Conservation (phyloP, 2,113 vertebrate genomes). For the Colistium nudipinnis region DNA sequence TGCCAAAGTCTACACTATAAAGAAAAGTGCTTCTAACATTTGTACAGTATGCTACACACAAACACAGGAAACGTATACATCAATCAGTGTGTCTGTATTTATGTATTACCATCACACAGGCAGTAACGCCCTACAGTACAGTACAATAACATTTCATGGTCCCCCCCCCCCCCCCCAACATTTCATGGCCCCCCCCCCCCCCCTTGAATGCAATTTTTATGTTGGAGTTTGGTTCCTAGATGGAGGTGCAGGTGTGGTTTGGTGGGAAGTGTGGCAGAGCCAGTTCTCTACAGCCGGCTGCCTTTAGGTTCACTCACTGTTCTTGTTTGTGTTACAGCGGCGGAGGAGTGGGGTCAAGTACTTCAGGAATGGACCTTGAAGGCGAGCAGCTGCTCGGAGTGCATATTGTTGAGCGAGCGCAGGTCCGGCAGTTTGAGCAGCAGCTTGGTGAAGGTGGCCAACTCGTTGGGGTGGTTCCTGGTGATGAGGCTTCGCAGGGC, state of each 20-base stretch:
- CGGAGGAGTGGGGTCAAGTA: constrained; percentile 2
- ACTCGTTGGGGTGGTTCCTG: constrained; percentile 95
- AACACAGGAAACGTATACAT: constrained; percentile 64
- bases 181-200: background rate
- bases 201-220: constrained; percentile 10
- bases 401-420: constrained; percentile 98
- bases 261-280: background rate
- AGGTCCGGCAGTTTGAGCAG: constrained; percentile 96
- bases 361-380: constrained; percentile 96
- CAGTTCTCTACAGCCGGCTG: constrained; percentile 1
- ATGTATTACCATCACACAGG: constrained; percentile 59
- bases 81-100: constrained; percentile 56
- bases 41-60: constrained; percentile 61
- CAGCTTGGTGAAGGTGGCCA: constrained; percentile 95
- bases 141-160: constrained; percentile 63
- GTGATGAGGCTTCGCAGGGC: constrained; percentile 92
- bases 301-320: constrained; percentile 8
- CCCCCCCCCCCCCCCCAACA: background rate
- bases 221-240: constrained; percentile 10
- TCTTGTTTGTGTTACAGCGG: background rate
- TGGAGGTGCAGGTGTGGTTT: constrained; percentile 21
- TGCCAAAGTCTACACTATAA: constrained; percentile 64
- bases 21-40: constrained; percentile 74
- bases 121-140: constrained; percentile 72
- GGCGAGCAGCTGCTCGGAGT: constrained; percentile 97